Conservation (phyloP, 2,113 vertebrate genomes). For the Alligator sinensis region DNA sequence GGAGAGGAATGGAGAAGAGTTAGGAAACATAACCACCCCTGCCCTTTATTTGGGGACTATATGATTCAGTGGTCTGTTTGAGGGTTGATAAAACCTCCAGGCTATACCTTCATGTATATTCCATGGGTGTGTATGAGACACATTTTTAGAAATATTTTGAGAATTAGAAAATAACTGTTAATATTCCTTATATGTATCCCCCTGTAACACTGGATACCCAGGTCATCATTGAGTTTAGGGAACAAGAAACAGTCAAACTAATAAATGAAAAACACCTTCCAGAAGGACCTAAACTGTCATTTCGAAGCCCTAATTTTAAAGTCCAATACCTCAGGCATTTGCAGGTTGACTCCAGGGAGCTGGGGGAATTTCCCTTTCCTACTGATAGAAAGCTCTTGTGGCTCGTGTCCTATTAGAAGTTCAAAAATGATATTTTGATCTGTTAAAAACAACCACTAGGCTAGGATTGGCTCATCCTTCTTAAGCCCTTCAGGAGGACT, state of each 20-base stretch:
- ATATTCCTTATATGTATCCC: neutral
- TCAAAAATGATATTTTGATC: constrained; percentile 29
- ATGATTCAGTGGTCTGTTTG: neutral
- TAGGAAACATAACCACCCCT: no score
- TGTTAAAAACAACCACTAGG: constrained; percentile 20
- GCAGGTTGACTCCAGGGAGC: constrained; percentile 11
- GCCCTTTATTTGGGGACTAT: neutral
- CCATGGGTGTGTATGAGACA: neutral
- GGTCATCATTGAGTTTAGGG: neutral
- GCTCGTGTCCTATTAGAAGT: neutral
- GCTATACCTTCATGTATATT: neutral
- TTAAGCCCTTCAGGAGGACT: neutral
- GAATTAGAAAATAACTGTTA: neutral
- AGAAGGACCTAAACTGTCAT: constrained; percentile 24
- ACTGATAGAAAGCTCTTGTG: neutral
- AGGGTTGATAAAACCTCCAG: neutral
- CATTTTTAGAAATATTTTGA: neutral
- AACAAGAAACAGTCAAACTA: constrained; percentile 49
- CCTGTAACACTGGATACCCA: neutral
- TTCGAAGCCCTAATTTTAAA: constrained; percentile 46
- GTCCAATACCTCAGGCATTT: constrained; percentile 35
- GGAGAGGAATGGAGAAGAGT: no score
- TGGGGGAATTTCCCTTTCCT: constrained; percentile 21
- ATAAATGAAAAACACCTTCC: constrained; percentile 21
- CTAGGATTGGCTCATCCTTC: neutral